These are phyloP conservation scores for Tenodera sinensis DNA, from an alignment of 2,888 invertebrate genomes.

Conservation along the genomic window DNA sequence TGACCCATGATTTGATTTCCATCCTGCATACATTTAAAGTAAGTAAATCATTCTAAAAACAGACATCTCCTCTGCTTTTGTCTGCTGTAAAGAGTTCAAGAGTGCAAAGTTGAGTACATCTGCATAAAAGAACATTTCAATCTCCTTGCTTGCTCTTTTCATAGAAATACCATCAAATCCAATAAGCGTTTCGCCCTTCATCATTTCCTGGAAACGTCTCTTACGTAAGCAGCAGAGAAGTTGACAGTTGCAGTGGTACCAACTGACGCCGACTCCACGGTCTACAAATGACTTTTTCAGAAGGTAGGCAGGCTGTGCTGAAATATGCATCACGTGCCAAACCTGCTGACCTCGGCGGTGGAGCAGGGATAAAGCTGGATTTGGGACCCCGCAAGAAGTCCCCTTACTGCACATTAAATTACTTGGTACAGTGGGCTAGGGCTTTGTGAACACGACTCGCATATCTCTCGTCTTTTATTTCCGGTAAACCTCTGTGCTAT, in stretches of 20 bases:
- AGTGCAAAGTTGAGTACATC: no score
- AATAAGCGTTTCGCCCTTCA: background rate
- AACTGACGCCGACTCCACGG: background rate
- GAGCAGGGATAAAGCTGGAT: background rate
- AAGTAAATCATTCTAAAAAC: no score
- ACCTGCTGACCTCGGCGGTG: background rate
- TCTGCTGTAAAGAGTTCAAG: no score
- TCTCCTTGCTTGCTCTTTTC: background rate
- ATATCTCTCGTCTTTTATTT: no score
- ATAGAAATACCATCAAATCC: background rate
- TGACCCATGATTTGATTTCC: no score
- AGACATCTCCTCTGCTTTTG: no score
- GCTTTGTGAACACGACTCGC: background rate
- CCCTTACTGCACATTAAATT: background rate
- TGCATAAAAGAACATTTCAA: no score
- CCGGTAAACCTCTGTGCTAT: no score
- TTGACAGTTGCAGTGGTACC: background rate
- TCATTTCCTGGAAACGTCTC: background rate
- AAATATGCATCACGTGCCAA: background rate
- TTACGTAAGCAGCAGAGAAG: background rate
- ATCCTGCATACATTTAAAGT: no score
- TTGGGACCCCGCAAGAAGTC: background rate
- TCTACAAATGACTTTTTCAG: background rate
- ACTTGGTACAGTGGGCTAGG: background rate
- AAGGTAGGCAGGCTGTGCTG: background rate